Percentiles rank a stretch among this genome's conserved stretches.
These are phyloP conservation scores for Plumapathes pennacea DNA, from an alignment of 92 coral and sea anemone species.

Conservation along the genomic window DNA sequence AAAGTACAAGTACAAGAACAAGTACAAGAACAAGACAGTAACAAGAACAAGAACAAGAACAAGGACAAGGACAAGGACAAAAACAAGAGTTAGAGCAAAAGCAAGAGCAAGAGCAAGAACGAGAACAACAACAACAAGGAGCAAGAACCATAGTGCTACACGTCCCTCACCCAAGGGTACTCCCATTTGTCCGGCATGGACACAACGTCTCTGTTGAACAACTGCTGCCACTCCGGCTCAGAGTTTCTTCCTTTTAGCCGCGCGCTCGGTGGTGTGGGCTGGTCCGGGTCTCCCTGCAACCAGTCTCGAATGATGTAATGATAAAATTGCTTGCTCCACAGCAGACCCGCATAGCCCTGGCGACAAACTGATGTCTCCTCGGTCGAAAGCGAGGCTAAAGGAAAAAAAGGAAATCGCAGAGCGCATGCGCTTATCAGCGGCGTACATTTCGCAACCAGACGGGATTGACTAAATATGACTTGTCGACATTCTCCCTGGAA, in stretches of 20 bases:
- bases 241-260: constrained; percentile 79
- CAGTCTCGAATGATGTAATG: constrained; percentile 92
- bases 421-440: not conserved
- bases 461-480: too few species aligned
- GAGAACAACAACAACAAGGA: too few species aligned
- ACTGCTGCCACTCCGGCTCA: constrained; percentile 83
- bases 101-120: too few species aligned
- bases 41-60: too few species aligned
- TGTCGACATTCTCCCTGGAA: too few species aligned
- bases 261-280: constrained; percentile 71
- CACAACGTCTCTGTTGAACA: constrained; percentile 85
- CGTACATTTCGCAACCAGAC: too few species aligned
- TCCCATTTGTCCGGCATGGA: constrained; percentile 99
- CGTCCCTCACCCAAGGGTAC: constrained; percentile 97
- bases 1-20: too few species aligned
- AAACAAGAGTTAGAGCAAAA: too few species aligned
- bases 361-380: constrained; percentile 82
- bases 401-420: not conserved
- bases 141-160: too few species aligned
- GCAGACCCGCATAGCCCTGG: constrained; percentile 92
- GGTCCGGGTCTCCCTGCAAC: constrained; percentile 84
- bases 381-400: constrained; percentile 50
- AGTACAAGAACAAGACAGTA: too few species aligned
- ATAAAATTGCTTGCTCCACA: constrained; percentile 98
- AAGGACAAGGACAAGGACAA: too few species aligned